phyloP scores from a whole-genome alignment of 2,797 vertebrate genomes.

The Serranus cabrilla region DNA sequence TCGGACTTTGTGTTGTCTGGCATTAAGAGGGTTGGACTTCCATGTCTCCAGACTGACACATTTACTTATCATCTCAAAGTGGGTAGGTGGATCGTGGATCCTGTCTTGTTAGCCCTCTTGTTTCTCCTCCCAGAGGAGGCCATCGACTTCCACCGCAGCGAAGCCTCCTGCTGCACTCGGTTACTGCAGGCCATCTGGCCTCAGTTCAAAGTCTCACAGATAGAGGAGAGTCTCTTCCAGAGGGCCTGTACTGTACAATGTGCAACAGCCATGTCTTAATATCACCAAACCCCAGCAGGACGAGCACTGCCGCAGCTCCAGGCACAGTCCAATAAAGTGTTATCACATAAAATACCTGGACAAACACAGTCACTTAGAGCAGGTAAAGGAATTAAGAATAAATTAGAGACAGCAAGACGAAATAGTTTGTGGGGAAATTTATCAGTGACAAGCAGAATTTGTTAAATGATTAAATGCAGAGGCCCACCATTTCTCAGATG shows the following conservation, averaged over 20 bases:
- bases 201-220: constrained; percentile 64
- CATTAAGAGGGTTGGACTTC: constrained; percentile 28
- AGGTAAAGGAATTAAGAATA: constrained; percentile 4
- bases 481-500: neutral
- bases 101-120: constrained; percentile 50
- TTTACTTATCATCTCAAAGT: constrained; percentile 47
- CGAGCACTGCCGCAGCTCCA: constrained; percentile 17
- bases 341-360: constrained; percentile 32
- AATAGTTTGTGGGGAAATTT: constrained; percentile 23
- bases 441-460: neutral
- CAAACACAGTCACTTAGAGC: constrained; percentile 1
- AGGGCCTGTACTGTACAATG: constrained; percentile 45
- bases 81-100: constrained; percentile 44
- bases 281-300: constrained; percentile 58
- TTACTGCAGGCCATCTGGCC: constrained; percentile 72
- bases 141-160: constrained; percentile 64
- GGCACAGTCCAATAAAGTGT: constrained; percentile 36
- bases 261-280: constrained; percentile 54
- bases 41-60: constrained; percentile 45
- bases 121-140: constrained; percentile 63
- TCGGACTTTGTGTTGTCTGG: constrained; percentile 14
- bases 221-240: constrained; percentile 55
- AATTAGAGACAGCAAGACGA: neutral
- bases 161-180: constrained; percentile 56
- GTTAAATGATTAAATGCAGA: constrained; percentile 23